Evolutionary conservation across 2,113 vertebrate genomes (phyloP).

Genomic region (Herpetotheres cachinnans): DNA sequence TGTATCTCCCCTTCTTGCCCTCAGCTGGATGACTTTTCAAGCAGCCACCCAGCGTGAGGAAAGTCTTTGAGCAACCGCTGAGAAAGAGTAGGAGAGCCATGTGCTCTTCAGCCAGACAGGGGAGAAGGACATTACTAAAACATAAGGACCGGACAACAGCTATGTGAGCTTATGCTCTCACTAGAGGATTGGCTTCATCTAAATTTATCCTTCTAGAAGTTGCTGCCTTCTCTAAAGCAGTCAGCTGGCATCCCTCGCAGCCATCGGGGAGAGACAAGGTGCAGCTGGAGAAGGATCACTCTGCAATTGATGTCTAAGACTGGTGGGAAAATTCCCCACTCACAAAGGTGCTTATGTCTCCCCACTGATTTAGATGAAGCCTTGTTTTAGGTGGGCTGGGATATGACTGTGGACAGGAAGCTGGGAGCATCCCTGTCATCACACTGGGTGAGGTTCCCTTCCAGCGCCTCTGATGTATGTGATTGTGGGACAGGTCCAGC

Average conservation of each 20-base stretch:
- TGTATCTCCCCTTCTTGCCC: neutral
- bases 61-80: neutral
- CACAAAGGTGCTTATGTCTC: neutral
- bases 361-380: neutral
- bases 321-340: neutral
- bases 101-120: neutral
- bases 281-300: neutral
- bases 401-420: neutral
- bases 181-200: neutral
- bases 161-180: neutral
- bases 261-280: neutral
- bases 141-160: neutral
- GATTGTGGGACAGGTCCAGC: neutral
- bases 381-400: neutral
- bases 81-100: neutral
- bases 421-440: neutral
- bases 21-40: neutral
- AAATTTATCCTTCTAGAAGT: neutral
- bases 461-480: neutral
- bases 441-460: neutral
- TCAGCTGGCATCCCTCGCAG: neutral
- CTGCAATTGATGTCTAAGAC: neutral
- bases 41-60: rapidly evolving
- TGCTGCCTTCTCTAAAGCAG: neutral
- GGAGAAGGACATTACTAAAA: neutral